phyloP scores from a whole-genome alignment of 92 coral and sea anemone genomes.

The Zoanthus gigantus region DNA sequence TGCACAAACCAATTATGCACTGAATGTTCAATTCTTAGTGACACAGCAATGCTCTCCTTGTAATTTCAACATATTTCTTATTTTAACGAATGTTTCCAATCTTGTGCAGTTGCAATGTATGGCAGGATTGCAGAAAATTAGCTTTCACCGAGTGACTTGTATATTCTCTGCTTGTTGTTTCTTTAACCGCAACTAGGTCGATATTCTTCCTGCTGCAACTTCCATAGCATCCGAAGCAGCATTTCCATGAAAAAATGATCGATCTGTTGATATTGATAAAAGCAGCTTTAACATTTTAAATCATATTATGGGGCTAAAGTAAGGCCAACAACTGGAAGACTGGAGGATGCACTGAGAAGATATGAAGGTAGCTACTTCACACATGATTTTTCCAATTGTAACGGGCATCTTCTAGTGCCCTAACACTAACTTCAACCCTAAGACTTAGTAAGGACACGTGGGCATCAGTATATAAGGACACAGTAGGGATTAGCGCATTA shows the following conservation, averaged over 20 bases:
- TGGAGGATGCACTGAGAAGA: too few species aligned
- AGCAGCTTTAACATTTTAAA: too few species aligned
- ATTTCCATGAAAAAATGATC: slow-evolving; percentile 75
- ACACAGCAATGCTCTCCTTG: too few species aligned
- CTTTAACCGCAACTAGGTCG: slow-evolving; percentile 38
- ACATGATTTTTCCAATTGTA: too few species aligned
- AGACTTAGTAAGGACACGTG: too few species aligned
- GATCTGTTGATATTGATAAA: slow-evolving; percentile 42
- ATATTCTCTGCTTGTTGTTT: neutral
- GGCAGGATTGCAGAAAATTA: neutral
- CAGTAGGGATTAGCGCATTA: too few species aligned
- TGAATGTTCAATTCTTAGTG: neutral
- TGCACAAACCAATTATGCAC: neutral
- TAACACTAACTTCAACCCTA: too few species aligned
- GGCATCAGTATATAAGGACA: too few species aligned
- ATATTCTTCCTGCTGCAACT: slow-evolving; percentile 72
- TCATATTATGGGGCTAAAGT: too few species aligned
- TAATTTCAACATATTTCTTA: slow-evolving; percentile 14
- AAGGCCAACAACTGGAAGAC: too few species aligned
- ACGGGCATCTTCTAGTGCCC: too few species aligned
- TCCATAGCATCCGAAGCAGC: slow-evolving; percentile 69
- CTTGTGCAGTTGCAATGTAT: neutral
- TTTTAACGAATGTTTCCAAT: neutral
- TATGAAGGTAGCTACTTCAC: too few species aligned
- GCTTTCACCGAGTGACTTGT: neutral